Evolutionary conservation across 2,797 vertebrate species (phyloP), one percentile per base, ranked within the genome.

Genomic region (Scolopax bukidnonensis): DNA sequence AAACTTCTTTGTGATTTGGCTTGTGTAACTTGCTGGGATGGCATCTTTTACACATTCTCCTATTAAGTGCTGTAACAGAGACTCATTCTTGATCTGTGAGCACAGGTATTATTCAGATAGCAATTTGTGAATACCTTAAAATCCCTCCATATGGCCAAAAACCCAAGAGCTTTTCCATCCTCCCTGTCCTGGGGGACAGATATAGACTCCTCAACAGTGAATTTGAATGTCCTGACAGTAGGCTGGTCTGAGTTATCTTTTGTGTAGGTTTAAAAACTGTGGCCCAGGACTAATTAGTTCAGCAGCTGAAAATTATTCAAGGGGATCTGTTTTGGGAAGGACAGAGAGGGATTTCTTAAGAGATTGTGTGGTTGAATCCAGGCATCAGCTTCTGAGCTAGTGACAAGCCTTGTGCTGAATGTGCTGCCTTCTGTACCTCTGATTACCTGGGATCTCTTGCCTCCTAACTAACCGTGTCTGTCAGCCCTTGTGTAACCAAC

Each of bases 401-500:
- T 4, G 7, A 30, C 6, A 11, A 82, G 51, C 53, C 21, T 16
- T 0, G 3, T 36, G 45, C 33, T 61, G 79, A 54, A 57, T 5
- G 9, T 82, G 51, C 14, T 0, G 3, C 27, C 59, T 59, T 21
- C 81, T 75, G 91, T 67, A 79, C 64, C 83, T 86, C 43, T 21
- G 43, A 33, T 78, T 86, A 95, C 96, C 88, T 90, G 83, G 38
- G 27, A 91, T 60, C 48, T 82, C 77, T 67, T 51, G 51, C 70
- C 32, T 91, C 78, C 71, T 28, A 53, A 14, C 23, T 67, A 25
- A 50, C 70, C 36, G 5, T 2, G 27, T 30, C 89, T 93, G 60
- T 28, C 90, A 87, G 64, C 38, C 91, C 84, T 96, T 92, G 87
- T 89, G 54, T 85, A 93, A 93, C 33, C 79, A 57, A 4, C 45